These are phyloP conservation scores for Dendrolimus punctatus DNA, from an alignment of 1,140 invertebrate genomes.

Conservation along the genomic window DNA sequence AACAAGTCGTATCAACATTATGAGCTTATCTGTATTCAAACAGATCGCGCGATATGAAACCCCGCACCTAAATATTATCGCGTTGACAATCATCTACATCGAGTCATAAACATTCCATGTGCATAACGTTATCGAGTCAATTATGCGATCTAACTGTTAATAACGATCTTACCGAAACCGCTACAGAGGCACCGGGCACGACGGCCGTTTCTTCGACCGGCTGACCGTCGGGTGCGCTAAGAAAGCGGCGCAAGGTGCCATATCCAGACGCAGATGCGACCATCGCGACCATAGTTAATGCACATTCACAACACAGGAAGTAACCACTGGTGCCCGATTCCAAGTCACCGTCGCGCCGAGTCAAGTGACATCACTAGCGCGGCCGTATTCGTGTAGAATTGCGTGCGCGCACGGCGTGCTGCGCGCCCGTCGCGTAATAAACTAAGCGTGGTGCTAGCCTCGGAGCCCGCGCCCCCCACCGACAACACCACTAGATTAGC, in stretches of 20 bases:
- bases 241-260: slow-evolving; percentile 60
- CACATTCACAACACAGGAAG: slow-evolving; percentile 36
- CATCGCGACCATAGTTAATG: slow-evolving; percentile 59
- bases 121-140: slow-evolving; percentile 24
- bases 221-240: slow-evolving; percentile 59
- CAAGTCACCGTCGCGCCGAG: too few relatives aligned
- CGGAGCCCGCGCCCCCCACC: slow-evolving; percentile 37
- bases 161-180: slow-evolving; percentile 56
- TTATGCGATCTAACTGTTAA: slow-evolving; percentile 13
- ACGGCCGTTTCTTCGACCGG: slow-evolving; percentile 26
- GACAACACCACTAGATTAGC: slow-evolving; percentile 28
- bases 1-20: too few relatives aligned
- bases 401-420: slow-evolving; percentile 42
- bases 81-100: slow-evolving; percentile 20
- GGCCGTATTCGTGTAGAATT: slow-evolving; percentile 10
- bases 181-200: slow-evolving; percentile 51
- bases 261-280: slow-evolving; percentile 64
- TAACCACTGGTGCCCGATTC: slow-evolving; percentile 29
- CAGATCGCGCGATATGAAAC: too few relatives aligned
- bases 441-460: slow-evolving; percentile 28
- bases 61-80: too few relatives aligned
- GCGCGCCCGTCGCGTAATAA: slow-evolving; percentile 43
- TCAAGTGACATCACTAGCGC: slow-evolving; percentile 42
- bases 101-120: slow-evolving; percentile 26
- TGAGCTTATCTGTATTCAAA: too few relatives aligned